A percentile compares a stretch with the other conserved stretches of the same genome.
These are phyloP conservation scores for Nannobrachium achirus DNA, from an alignment of 2,113 vertebrate genomes.

Conservation along the genomic window DNA sequence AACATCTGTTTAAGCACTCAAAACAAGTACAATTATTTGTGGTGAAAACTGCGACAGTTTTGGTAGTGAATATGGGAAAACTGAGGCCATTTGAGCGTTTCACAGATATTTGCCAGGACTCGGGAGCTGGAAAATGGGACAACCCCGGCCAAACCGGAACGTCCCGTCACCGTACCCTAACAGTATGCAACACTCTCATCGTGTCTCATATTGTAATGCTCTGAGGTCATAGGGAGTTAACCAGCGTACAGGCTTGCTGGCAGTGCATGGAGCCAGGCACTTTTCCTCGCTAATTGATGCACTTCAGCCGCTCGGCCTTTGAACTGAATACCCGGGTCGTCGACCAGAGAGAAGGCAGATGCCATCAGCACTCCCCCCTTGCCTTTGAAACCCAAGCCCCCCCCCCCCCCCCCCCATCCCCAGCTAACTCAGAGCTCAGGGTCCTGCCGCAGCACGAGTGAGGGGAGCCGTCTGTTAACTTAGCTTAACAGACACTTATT, in stretches of 20 bases:
- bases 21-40: too few relatives aligned
- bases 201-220: constrained; percentile 51
- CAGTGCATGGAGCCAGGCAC: constrained; percentile 23
- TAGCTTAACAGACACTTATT: constrained; percentile 57
- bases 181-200: constrained; percentile 43
- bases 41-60: too few relatives aligned
- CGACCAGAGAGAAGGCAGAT: constrained; percentile 70
- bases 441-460: constrained; percentile 61
- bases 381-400: constrained; percentile 79
- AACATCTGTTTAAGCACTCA: too few relatives aligned
- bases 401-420: too few relatives aligned
- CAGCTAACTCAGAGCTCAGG: constrained; percentile 62
- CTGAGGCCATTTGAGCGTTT: not conserved
- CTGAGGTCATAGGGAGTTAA: constrained; percentile 72
- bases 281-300: constrained; percentile 73
- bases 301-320: constrained; percentile 77
- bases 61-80: too few relatives aligned
- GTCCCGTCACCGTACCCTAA: not conserved
- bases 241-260: constrained; percentile 33
- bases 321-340: constrained; percentile 72
- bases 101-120: constrained; percentile 45
- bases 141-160: too few relatives aligned
- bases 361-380: constrained; percentile 66
- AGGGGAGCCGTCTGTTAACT: constrained; percentile 80
- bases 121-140: too few relatives aligned